Percentiles rank a stretch among this genome's conserved stretches.
These are phyloP conservation scores for Phoxinus dragarum DNA, from an alignment of 2,797 vertebrate genomes.

Conservation along the genomic window DNA sequence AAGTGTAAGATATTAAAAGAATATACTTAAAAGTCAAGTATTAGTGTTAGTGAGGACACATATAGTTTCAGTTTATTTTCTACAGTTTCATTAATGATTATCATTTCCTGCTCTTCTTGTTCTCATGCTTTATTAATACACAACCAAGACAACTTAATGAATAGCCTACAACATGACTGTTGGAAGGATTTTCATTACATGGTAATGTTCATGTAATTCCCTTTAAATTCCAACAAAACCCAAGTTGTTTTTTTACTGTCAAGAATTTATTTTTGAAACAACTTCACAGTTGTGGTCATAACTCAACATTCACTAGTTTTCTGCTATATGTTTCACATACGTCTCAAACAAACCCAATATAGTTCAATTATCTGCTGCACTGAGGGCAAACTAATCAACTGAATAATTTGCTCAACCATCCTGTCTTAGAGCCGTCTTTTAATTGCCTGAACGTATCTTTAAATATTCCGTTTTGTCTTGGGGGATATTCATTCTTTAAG, in stretches of 20 bases:
- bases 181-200: not conserved
- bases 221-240: not conserved
- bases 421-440: not conserved
- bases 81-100: constrained; percentile 3
- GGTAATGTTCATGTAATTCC: too few relatives aligned
- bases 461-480: not conserved
- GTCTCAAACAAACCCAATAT: not conserved
- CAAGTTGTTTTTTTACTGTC: not conserved
- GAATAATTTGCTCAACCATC: not conserved
- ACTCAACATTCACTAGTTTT: not conserved
- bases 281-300: not conserved
- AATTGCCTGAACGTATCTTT: constrained; percentile 7
- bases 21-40: not conserved
- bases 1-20: not conserved
- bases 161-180: not conserved
- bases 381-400: constrained; percentile 3
- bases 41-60: not conserved
- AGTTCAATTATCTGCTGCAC: not conserved
- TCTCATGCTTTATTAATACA: not conserved
- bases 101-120: not conserved
- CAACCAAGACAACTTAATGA: not conserved
- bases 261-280: not conserved
- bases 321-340: not conserved
- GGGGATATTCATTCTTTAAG: not conserved
- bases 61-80: not conserved